These are phyloP conservation scores for Fulica atra DNA, from an alignment of 2,113 vertebrate species.

Conservation along the genomic window DNA sequence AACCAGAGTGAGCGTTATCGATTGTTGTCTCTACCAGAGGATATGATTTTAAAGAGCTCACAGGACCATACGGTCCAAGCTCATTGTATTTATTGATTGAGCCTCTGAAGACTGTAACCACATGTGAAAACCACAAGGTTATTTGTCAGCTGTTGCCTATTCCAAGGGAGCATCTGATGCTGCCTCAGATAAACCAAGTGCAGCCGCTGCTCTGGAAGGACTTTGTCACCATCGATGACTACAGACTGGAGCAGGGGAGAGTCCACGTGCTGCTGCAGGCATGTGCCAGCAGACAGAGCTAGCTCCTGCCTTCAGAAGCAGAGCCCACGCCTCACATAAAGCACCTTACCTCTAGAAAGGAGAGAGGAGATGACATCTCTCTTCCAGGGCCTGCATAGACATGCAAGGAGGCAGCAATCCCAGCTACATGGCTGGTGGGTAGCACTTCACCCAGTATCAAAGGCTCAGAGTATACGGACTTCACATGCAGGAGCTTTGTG, in stretches of 20 bases:
- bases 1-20: slow-evolving; percentile 21
- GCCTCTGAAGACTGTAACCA: neutral
- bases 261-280: accelerated
- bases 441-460: neutral
- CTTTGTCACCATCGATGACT: neutral
- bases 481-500: accelerated
- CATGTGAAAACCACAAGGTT: neutral
- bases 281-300: neutral
- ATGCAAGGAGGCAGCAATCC: accelerated
- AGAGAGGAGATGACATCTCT: neutral
- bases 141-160: neutral
- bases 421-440: neutral
- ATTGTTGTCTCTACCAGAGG: neutral
- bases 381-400: neutral
- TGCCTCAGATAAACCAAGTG: neutral
- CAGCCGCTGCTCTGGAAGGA: accelerated
- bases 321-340: neutral
- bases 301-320: neutral
- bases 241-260: neutral
- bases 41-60: slow-evolving; percentile 30
- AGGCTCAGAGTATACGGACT: accelerated
- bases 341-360: accelerated
- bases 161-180: neutral
- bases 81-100: slow-evolving; percentile 21
- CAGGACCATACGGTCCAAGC: neutral